These are phyloP conservation scores for Burhinus bistriatus DNA, from an alignment of 2,113 vertebrate species.

Conservation along the genomic window DNA sequence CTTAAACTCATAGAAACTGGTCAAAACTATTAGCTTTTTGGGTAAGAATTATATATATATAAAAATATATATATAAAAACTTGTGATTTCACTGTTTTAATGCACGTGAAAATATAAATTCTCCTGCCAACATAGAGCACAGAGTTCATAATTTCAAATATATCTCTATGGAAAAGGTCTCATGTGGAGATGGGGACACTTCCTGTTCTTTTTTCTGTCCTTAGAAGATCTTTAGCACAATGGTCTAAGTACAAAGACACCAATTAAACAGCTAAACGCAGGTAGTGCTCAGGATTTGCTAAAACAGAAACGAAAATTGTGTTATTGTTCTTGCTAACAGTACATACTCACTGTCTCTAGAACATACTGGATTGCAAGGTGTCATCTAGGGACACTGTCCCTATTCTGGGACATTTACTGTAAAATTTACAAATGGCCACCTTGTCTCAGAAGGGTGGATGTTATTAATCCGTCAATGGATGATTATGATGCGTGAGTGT, in stretches of 20 bases:
- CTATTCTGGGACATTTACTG: background rate
- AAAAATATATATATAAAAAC: background rate
- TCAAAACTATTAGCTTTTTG: background rate
- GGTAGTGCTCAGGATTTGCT: background rate
- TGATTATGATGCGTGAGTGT: background rate
- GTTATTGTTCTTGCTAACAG: background rate
- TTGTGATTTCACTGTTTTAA: background rate
- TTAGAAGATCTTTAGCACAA: background rate
- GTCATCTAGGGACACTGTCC: background rate
- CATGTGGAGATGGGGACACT: accelerated
- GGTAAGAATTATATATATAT: background rate
- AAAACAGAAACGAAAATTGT: background rate
- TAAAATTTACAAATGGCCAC: background rate
- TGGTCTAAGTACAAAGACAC: background rate
- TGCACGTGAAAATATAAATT: background rate
- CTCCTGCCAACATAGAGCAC: background rate
- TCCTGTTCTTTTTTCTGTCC: background rate
- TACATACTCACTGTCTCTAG: background rate
- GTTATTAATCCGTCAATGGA: background rate
- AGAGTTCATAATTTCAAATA: background rate
- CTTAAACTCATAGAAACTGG: background rate
- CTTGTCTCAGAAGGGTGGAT: background rate
- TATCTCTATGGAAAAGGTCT: background rate
- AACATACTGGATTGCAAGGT: background rate
- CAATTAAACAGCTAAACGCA: background rate